A percentile compares a stretch with the other conserved stretches of the same genome.
Conservation (phyloP, 2,113 vertebrate genomes). For the Sardina pilchardus region DNA sequence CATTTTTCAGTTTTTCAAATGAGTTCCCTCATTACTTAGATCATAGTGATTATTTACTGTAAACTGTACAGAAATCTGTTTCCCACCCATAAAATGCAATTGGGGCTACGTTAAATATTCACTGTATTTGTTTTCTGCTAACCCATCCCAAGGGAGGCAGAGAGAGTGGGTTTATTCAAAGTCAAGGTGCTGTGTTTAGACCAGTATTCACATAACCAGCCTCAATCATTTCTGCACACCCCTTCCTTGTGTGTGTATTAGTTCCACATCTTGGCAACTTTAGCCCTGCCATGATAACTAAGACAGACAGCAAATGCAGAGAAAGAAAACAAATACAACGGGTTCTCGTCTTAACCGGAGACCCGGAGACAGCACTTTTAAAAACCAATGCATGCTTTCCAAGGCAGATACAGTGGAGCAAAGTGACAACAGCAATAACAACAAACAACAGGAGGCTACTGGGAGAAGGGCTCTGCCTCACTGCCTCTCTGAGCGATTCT, state of each 20-base stretch:
- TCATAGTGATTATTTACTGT: no score
- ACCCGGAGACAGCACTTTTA: neutral
- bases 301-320: neutral
- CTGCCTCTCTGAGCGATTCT: slow-evolving; percentile 4
- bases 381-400: neutral
- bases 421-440: slow-evolving; percentile 20
- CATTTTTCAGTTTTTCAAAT: no score
- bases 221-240: neutral
- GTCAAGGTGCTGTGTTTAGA: neutral
- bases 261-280: neutral
- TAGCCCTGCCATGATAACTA: neutral
- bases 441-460: neutral
- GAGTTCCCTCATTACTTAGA: no score
- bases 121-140: no score
- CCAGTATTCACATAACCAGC: neutral
- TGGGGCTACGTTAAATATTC: no score
- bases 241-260: neutral
- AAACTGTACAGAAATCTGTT: no score
- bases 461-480: slow-evolving; percentile 6
- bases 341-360: neutral
- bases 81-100: no score
- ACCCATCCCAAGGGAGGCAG: no score
- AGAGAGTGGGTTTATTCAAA: no score
- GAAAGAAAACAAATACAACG: neutral
- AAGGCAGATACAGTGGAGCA: neutral